Percentiles rank a stretch among this genome's conserved stretches.
Conservation (phyloP, 2,888 invertebrate genomes). For the Dioctria rufipes region DNA sequence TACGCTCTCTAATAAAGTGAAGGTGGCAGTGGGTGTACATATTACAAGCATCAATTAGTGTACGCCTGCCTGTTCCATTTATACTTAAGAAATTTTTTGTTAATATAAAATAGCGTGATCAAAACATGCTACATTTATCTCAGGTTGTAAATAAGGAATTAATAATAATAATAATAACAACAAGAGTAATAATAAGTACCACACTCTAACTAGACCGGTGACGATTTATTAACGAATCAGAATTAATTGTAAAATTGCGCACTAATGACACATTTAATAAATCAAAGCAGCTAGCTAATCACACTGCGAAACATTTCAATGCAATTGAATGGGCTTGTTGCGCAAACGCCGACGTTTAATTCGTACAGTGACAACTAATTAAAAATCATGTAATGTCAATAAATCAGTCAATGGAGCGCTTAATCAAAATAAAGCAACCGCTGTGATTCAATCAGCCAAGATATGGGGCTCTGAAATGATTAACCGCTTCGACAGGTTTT, state of each 20-base stretch:
- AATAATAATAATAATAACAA: conserved; percentile 24
- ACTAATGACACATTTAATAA: conserved; percentile 34
- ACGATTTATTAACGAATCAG: conserved; percentile 38
- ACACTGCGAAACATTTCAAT: neutral
- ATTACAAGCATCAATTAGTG: conserved; percentile 29
- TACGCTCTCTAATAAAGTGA: neutral
- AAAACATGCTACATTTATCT: conserved; percentile 22
- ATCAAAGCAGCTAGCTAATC: conserved; percentile 20
- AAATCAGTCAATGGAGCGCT: conserved; percentile 43
- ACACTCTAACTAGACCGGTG: neutral
- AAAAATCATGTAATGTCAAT: conserved; percentile 52
- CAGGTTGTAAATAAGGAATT: conserved; percentile 31
- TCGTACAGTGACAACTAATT: conserved; percentile 50
- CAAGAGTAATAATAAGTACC: neutral
- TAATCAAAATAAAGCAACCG: conserved; percentile 45
- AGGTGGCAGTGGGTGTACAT: conserved; percentile 16
- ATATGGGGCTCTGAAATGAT: conserved; percentile 26
- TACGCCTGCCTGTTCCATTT: conserved; percentile 42
- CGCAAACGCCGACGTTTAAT: conserved; percentile 40
- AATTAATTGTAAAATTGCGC: conserved; percentile 45
- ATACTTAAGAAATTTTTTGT: conserved; percentile 4
- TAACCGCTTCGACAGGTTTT: conserved; percentile 30
- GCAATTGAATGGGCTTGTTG: neutral
- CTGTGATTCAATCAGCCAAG: conserved; percentile 38
- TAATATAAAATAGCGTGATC: no score